These are phyloP conservation scores for Archips crataeganus DNA, from an alignment of 2,888 invertebrate genomes.

Conservation along the genomic window DNA sequence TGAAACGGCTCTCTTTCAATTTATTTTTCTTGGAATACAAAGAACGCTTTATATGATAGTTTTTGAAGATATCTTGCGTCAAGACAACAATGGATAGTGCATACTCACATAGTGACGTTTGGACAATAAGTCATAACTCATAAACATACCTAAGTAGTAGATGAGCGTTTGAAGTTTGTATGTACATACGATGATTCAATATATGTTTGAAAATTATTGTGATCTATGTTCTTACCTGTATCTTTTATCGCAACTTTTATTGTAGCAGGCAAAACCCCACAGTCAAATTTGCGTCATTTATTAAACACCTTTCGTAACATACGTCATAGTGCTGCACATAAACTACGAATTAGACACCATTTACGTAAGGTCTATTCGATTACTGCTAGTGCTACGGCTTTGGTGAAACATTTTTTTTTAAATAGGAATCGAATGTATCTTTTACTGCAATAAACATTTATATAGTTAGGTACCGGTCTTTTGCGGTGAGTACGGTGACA, in stretches of 20 bases:
- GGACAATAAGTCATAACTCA: neutral
- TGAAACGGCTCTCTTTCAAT: slow-evolving; percentile 19
- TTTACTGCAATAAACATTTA: slow-evolving; percentile 38
- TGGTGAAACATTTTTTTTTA: neutral
- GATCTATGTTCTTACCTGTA: neutral
- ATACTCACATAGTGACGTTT: slow-evolving; percentile 1
- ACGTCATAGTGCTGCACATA: too few species aligned
- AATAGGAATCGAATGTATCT: slow-evolving; percentile 14
- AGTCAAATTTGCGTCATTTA: neutral
- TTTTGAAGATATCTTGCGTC: neutral
- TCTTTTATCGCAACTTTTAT: neutral
- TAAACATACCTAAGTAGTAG: neutral
- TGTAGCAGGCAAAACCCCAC: neutral
- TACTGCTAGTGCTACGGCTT: neutral
- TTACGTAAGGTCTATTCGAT: neutral
- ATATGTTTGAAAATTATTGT: slow-evolving; percentile 40
- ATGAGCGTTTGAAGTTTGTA: slow-evolving; percentile 39
- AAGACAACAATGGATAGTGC: slow-evolving; percentile 39
- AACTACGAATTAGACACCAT: neutral
- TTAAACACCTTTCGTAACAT: neutral
- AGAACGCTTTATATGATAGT: neutral
- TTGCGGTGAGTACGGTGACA: slow-evolving; percentile 42
- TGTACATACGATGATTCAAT: slow-evolving; percentile 46
- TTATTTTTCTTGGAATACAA: slow-evolving; percentile 13
- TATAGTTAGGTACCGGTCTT: slow-evolving; percentile 34